These are phyloP conservation scores for Dendroctonus valens DNA, from an alignment of 1,140 invertebrate species.

Conservation along the genomic window DNA sequence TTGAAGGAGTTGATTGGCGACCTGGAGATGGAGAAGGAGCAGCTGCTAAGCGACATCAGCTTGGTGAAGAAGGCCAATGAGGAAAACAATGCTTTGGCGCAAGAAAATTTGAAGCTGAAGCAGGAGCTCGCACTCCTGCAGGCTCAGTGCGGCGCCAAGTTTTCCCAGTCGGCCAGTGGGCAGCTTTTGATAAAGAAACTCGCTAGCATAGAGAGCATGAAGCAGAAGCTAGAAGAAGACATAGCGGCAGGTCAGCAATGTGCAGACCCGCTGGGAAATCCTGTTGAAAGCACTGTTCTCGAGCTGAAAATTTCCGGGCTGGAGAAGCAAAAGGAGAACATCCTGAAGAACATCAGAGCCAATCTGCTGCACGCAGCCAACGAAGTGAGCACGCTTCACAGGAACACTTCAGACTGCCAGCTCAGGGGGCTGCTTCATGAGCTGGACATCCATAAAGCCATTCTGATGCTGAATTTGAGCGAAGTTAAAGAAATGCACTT, in stretches of 20 bases:
- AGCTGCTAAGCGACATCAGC: conserved; percentile 11
- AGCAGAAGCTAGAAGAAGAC: conserved; percentile 5
- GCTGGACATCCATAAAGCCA: conserved; percentile 26
- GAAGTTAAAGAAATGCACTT: conserved; percentile 11
- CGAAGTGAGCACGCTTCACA: conserved; percentile 19
- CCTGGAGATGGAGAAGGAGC: conserved; percentile 20
- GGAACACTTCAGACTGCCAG: conserved; percentile 19
- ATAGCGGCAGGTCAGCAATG: background rate
- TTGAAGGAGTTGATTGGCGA: conserved; percentile 9
- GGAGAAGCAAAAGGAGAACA: conserved; percentile 15
- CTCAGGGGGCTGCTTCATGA: conserved; percentile 20
- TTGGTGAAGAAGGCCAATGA: conserved; percentile 22
- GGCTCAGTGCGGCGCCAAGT: background rate
- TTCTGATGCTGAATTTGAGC: conserved; percentile 27
- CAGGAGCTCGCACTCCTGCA: conserved; percentile 19
- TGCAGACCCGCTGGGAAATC: background rate
- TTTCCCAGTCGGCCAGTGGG: background rate
- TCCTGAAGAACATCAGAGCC: conserved; percentile 15
- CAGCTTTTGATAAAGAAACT: conserved; percentile 15
- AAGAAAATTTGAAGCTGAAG: conserved; percentile 15
- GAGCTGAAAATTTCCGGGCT: conserved; percentile 19
- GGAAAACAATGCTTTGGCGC: conserved; percentile 12
- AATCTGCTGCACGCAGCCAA: conserved; percentile 13
- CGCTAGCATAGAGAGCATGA: conserved; percentile 13
- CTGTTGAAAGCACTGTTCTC: conserved; percentile 18